Base-by-base conservation (phyloP, 2,797 vertebrate species). In the Spatula clypeata region DNA sequence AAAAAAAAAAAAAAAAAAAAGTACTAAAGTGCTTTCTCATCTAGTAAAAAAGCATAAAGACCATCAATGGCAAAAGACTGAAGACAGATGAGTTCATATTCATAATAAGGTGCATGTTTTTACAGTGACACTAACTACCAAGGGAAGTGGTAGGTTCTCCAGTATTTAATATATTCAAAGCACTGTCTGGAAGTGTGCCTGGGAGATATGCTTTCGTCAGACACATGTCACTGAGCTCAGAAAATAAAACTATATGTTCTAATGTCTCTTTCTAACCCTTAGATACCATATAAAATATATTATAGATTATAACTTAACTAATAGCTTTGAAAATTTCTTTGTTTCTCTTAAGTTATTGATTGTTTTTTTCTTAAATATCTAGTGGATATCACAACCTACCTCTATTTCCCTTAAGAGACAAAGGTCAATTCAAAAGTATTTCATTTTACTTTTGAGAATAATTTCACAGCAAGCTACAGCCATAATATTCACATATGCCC, bases 161-260 rank as follows among this genome's bases (percentile, higher is more conserved):
- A 36, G 17, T 64, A 53, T 32, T 96, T 79, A 70, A 89, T 82
- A 73, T 20, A 73, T 18, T 49, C 69, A 87, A 79, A 79, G 60
- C 40, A 75, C 10, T 66, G 74, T 67, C 75, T 94, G 89, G 60
- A 89, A 94, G 36, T 76, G 38, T 92, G 86, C 86, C 71, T 91
- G 74, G 60, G 87, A 91, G 71, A 77, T 74, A 83, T 0, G 2
- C 31, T 94, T 94, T 91, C 2, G 0, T 77, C 87, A 86, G 20
- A 85, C 79, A 87, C 84, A 96, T 90, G 92, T 91, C 72, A 90
- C 6, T 79, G 88, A 98, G 97, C 34, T 83, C 72, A 89, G 79
- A 72, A 91, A 89, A 93, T 70, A 97, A 87, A 96, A 44, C 53
- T 94, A 14, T 82, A 70, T 67, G 55, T 87, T 70, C 71, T 92